These are phyloP conservation scores for Sinodicranocentrus sp. DNA, from an alignment of 2,888 invertebrate species.

Conservation along the genomic window DNA sequence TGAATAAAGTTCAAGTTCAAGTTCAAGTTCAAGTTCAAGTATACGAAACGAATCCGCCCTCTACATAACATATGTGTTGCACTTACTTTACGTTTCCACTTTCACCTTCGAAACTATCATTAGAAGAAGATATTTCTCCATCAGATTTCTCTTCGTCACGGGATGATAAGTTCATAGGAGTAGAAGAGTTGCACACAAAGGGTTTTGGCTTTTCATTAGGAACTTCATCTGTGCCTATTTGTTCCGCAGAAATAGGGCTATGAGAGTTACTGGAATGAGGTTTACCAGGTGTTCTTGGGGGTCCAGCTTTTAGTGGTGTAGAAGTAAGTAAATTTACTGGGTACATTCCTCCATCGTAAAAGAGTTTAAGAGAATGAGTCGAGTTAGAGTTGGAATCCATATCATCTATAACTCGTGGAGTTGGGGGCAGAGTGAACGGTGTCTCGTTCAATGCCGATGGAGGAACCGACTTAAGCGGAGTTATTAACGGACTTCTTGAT, in stretches of 20 bases:
- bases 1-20: no score
- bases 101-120: conserved; percentile 8
- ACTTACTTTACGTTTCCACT: background rate
- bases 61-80: background rate
- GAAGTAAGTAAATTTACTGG: conserved; percentile 26
- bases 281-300: conserved; percentile 61
- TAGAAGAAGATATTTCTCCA: conserved; percentile 51
- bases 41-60: no score
- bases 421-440: conserved; percentile 51
- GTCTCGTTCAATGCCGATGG: conserved; percentile 35
- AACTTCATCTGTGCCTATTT: no score
- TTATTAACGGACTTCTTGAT: conserved; percentile 40
- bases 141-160: conserved; percentile 38
- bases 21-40: no score
- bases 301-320: conserved; percentile 50
- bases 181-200: no score
- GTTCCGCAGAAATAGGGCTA: conserved; percentile 18
- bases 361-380: conserved; percentile 1
- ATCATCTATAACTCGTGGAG: conserved; percentile 52
- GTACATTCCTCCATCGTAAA: conserved; percentile 33
- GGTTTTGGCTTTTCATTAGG: no score
- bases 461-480: conserved; percentile 49
- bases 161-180: conserved; percentile 17
- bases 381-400: conserved; percentile 60
- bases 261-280: conserved; percentile 47